These are phyloP conservation scores for Eupelmus urozonus DNA, from an alignment of 2,888 invertebrate genomes.

Conservation along the genomic window DNA sequence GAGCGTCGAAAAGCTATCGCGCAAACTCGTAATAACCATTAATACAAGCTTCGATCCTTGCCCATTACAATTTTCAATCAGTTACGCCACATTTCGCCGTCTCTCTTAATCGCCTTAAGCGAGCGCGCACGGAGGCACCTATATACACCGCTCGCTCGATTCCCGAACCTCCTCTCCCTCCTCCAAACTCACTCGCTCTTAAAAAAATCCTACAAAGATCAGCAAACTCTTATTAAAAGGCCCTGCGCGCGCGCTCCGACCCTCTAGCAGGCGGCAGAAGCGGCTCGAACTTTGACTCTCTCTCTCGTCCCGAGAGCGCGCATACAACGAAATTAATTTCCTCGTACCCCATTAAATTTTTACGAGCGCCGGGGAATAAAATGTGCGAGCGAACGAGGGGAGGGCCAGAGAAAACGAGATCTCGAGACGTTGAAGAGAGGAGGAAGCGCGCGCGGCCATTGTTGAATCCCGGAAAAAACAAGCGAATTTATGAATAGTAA, in stretches of 20 bases:
- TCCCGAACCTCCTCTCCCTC: too few relatives aligned
- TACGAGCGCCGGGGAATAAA: slow-evolving; percentile 54
- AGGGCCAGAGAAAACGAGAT: neutral
- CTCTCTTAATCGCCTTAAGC: slow-evolving; percentile 28
- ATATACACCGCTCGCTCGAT: too few relatives aligned
- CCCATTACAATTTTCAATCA: slow-evolving; percentile 38
- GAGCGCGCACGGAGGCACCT: neutral
- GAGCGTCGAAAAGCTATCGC: neutral
- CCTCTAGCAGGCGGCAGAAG: neutral
- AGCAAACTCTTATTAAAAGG: slow-evolving; percentile 52
- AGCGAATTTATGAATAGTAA: slow-evolving; percentile 39
- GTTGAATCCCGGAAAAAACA: slow-evolving; percentile 29
- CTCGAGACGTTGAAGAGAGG: neutral
- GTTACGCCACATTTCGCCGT: slow-evolving; percentile 37
- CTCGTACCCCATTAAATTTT: slow-evolving; percentile 58
- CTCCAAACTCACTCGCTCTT: neutral
- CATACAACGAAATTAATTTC: slow-evolving; percentile 57
- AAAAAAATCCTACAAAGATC: slow-evolving; percentile 50
- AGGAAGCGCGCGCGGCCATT: slow-evolving; percentile 32
- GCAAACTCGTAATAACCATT: slow-evolving; percentile 2
- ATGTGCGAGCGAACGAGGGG: neutral
- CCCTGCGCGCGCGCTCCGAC: neutral
- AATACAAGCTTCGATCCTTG: slow-evolving; percentile 17
- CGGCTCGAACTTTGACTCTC: slow-evolving; percentile 44
- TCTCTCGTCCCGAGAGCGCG: neutral